Base-by-base conservation (phyloP, 2,888 invertebrate species). In the Pyrgus malvae region DNA sequence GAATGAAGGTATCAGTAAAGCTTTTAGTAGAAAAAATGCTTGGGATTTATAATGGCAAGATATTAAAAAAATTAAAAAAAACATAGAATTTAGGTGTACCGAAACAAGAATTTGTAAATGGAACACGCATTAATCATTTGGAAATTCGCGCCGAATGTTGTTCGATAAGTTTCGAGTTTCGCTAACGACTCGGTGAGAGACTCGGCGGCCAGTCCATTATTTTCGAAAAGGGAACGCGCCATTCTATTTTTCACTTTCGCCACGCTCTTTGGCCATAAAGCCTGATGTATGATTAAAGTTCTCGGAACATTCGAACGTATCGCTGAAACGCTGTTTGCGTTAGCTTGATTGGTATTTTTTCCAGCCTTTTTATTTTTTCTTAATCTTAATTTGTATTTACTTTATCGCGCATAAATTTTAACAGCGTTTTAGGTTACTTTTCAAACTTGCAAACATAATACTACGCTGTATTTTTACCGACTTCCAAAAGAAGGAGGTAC, bases 131-230 rank as follows among this genome's bases (percentile, higher is more conserved):
- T 82, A 80, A 83, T 82, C 80, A 81, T 79, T 82, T 70, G 70
- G 70, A 76, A 79, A 79, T 67, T 66, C 61, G 57, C 65, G 55
- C 61, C 70, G 70, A 76, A 63, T 65, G 65, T 62, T 66, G 80
- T 79, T 74, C 76, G 74, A 77, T 70, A 74, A 78, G 71, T 76
- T 74, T 66, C 59, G 62, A 67, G 62, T 74, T 68, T 61, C 76
- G 80, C 72, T 83, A 85, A 84, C 86, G 80, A 83, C 80, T 74
- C 71, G 73, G 75, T 72, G 72, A 78, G 78, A 79, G 70, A 71
- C 76, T 78, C 73, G 69, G 65, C 71, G 74, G 74, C 74, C 76
- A 79, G 77, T 87, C 83, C 80, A 86, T 86, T 86, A 86, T 87
- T 84, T 83, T 78, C 72, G 69, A 75, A 83, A 85, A 81, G 74